These are phyloP conservation scores for Chloromyia formosa DNA, from an alignment of 2,888 invertebrate species.

Conservation along the genomic window DNA sequence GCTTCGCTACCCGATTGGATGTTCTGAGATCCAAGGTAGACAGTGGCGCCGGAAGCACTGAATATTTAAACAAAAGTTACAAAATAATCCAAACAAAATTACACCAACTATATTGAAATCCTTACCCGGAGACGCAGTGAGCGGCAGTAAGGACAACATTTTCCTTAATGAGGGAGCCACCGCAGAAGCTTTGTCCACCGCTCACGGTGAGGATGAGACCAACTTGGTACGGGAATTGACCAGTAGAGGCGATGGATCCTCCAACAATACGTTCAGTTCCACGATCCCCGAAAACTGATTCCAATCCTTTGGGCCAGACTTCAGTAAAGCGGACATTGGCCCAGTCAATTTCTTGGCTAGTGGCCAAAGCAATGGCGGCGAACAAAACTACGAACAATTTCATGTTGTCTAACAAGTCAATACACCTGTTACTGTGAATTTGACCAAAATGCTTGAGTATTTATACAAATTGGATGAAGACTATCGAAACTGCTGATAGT, in stretches of 20 bases:
- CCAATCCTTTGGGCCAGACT: slow-evolving; percentile 13
- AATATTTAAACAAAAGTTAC: background rate
- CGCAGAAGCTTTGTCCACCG: slow-evolving; percentile 18
- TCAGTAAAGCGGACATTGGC: slow-evolving; percentile 5
- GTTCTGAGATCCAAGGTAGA: slow-evolving; percentile 23
- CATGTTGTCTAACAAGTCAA: slow-evolving; percentile 10
- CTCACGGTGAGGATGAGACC: slow-evolving; percentile 3
- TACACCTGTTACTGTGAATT: background rate
- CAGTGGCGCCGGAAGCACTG: background rate
- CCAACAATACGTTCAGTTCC: slow-evolving; percentile 27
- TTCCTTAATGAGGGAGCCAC: slow-evolving; percentile 32
- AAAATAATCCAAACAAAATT: background rate
- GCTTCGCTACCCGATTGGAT: background rate
- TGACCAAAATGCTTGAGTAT: background rate
- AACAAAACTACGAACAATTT: slow-evolving; percentile 23
- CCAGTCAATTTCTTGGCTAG: slow-evolving; percentile 8
- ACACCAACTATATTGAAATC: background rate
- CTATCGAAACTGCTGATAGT: no score
- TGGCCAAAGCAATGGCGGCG: slow-evolving; percentile 5
- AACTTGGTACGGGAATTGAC: slow-evolving; percentile 39
- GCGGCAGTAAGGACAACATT: slow-evolving; percentile 33
- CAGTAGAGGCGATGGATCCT: background rate
- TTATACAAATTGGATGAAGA: no score
- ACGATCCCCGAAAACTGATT: background rate
- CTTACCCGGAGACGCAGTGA: slow-evolving; percentile 38